Evolutionary conservation across 2,888 invertebrate genomes (phyloP), one percentile per base, ranked within the genome.

Genomic region (Escarpia spicata): DNA sequence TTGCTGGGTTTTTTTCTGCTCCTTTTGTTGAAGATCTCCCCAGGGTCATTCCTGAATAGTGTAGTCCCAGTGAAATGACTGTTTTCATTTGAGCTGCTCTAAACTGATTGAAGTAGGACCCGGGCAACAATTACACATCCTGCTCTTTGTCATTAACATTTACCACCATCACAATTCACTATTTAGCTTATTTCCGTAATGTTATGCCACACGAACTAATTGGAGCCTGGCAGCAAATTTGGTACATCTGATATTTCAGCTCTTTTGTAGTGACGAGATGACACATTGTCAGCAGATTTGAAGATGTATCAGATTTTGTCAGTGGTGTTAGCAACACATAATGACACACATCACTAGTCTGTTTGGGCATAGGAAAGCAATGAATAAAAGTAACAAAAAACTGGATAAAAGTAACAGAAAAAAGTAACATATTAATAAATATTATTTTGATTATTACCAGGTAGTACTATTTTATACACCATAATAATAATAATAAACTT

Each of bases 221-320:
- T 75, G 75, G 19, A 75, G 75, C 26, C 75, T 26, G 26, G 19
- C 75, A 19, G 75, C 75, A 26, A 26, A 75, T 26, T 75, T 26
- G 19, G 75, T 75, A 75, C 75, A 75, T n/a, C n/a, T 75, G 75
- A 75, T 75, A 75, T 75, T 75, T 75, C 75, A 26, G 75, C 75
- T 52, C 75, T 75, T 75, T 75, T 75, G 75, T 75, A 75, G 75
- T 75, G 6, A 26, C 19, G 26, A 75, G 26, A 75, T 75, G 75
- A 6, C 75, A 26, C n/a, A 75, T 75, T 75, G 75, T 75, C 52
- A n/a, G 75, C 75, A 75, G 75, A 75, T 75, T 75, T 75, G 75
- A 75, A 75, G 75, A 75, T 75, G 75, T 75, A 75, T 75, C 75
- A 75, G 75, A 75, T 75, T 75, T 75, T 75, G 75, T 15, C n/a